Base-by-base conservation (phyloP, 2,797 vertebrate species). In the Balearica regulorum region DNA sequence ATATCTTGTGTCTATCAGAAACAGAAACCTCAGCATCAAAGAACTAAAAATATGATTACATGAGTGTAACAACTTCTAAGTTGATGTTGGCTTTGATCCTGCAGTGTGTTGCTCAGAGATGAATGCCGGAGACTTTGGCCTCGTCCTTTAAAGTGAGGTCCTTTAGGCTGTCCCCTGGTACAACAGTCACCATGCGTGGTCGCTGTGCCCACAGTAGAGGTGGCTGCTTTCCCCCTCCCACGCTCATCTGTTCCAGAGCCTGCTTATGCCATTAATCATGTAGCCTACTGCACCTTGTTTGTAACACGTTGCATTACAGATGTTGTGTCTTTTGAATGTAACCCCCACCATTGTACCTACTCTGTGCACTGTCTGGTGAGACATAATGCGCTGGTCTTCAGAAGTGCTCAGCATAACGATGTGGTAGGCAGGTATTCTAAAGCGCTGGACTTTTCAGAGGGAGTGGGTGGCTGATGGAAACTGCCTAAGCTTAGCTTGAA, bases 151-250 rank as follows among this genome's bases (percentile, higher is more conserved):
- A 43, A 11, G 41, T 58, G 48, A 54, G 4, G 39, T 57, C 41
- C 48, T 57, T 66, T 44, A 89, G 70, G 19, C 80, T 75, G 46
- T 58, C 41, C 49, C 33, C 3, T 43, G 51, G 49, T 39, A 25
- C 28, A 29, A 0, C 21, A 49, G 19, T 28, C 25, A 9, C 37
- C 2, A 3, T 14, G 26, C 0, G 0, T 41, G 53, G 44, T 73
- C 76, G 41, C 33, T 4, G 3, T 48, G 33, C 13, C 68, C 66
- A 2, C 43, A 41, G 31, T 13, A 83, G 28, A 58, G 69, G 10
- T 3, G 41, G 61, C 46, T 18, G 35, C n/a, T 64, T 86, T 69
- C 24, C 24, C 25, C 11, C 7, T 76, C 13, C 54, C 1, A 2
- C 4, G 3, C n/a, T n/a, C 1, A 0, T 6, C 17, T 48, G 6